These are phyloP conservation scores for Tenodera sinensis DNA, from an alignment of 2,888 invertebrate species.

Conservation along the genomic window DNA sequence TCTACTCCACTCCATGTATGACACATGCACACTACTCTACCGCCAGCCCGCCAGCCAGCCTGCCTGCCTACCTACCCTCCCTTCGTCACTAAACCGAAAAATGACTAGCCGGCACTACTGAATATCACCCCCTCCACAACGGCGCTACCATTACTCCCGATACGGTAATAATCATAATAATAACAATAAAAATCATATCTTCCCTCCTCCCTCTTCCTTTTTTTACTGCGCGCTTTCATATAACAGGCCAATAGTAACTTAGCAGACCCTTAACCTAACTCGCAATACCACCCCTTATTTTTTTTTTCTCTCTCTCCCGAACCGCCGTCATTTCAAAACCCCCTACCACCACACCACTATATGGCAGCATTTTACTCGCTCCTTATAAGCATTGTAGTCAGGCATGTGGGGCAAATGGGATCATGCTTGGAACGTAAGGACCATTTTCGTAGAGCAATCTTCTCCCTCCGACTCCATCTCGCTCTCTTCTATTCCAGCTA, in stretches of 20 bases:
- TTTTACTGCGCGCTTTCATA: conserved; percentile 14
- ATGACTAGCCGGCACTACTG: conserved; percentile 1
- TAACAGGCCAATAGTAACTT: conserved; percentile 29
- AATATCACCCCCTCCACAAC: background rate
- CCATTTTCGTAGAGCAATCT: conserved; percentile 22
- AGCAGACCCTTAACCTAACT: conserved; percentile 27
- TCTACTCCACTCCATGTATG: background rate
- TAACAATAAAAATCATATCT: conserved; percentile 27
- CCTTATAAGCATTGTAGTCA: conserved; percentile 15
- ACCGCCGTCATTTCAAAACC: background rate
- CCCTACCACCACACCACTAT: conserved; percentile 3
- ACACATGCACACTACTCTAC: background rate
- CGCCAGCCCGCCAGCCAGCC: background rate
- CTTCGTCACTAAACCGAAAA: background rate
- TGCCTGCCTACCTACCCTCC: background rate
- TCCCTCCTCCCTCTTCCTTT: conserved; percentile 4
- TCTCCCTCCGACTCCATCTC: background rate
- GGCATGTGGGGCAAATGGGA: conserved; percentile 16
- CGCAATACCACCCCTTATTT: background rate
- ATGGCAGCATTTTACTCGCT: background rate
- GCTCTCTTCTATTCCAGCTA: background rate
- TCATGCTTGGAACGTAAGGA: conserved; percentile 21
- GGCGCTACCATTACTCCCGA: conserved; percentile 8
- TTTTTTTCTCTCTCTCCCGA: background rate
- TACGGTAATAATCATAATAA: conserved; percentile 26